A percentile compares a stretch with the other conserved stretches of the same genome.
These are phyloP conservation scores for Ylistrum balloti DNA, from an alignment of 1,140 invertebrate genomes.

Conservation along the genomic window DNA sequence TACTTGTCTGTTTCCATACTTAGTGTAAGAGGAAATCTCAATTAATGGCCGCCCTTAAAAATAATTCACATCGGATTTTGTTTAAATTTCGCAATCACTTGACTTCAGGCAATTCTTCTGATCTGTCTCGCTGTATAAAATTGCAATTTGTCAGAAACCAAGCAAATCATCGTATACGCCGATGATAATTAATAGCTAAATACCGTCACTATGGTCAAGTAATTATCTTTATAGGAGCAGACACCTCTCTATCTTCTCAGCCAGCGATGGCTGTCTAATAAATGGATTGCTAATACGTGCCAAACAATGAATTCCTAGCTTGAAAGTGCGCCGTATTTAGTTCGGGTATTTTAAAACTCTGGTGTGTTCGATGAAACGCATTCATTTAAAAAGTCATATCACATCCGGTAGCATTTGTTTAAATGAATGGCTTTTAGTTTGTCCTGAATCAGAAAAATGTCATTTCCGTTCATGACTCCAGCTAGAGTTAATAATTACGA, in stretches of 20 bases:
- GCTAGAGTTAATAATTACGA: too few species aligned
- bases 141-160: conserved; percentile 20
- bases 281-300: not conserved
- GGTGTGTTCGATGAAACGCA: not conserved
- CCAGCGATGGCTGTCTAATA: not conserved
- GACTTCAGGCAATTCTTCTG: not conserved
- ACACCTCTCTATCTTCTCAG: not conserved
- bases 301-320: not conserved
- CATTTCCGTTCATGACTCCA: not conserved
- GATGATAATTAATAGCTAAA: conserved; percentile 40
- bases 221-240: not conserved
- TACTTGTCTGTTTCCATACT: not conserved
- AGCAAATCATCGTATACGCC: not conserved
- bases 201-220: not conserved
- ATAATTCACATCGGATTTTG: conserved; percentile 24
- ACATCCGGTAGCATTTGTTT: not conserved
- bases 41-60: not conserved
- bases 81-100: conserved; percentile 10
- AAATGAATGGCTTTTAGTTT: conserved; percentile 19
- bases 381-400: conserved; percentile 9
- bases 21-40: conserved; percentile 13
- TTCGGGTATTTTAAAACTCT: not conserved
- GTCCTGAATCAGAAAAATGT: not conserved
- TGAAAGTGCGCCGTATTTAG: not conserved
- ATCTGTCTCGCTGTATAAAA: conserved; percentile 23